These are phyloP conservation scores for Poecilia wingei DNA, from an alignment of 2,797 vertebrate genomes.

Conservation along the genomic window DNA sequence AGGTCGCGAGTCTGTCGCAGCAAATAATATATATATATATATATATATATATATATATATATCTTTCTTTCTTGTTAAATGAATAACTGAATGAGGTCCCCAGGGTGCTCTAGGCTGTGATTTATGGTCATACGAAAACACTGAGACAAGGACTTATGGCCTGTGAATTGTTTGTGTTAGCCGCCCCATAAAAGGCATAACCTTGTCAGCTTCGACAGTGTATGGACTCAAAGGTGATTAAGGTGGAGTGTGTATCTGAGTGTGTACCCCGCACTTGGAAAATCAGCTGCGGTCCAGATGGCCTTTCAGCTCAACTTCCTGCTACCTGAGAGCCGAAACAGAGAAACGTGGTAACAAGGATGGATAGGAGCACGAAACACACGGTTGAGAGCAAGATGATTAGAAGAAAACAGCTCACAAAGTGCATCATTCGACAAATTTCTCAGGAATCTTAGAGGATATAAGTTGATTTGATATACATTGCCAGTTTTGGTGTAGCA, in stretches of 20 bases:
- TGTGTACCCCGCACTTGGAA: constrained; percentile 53
- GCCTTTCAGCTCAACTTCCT: constrained; percentile 55
- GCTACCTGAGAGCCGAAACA: constrained; percentile 40
- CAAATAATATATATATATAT: background rate
- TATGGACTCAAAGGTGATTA: constrained; percentile 43
- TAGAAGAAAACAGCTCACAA: background rate
- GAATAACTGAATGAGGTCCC: constrained; percentile 74
- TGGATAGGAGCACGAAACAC: constrained; percentile 19
- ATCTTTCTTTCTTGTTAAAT: background rate
- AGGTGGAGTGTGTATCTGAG: constrained; percentile 48
- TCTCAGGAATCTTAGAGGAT: background rate
- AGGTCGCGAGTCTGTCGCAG: too few relatives aligned
- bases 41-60: background rate
- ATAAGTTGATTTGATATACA: background rate
- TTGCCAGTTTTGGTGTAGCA: background rate
- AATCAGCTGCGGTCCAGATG: constrained; percentile 93
- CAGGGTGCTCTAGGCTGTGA: constrained; percentile 76
- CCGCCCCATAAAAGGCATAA: constrained; percentile 81
- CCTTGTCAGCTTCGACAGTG: constrained; percentile 59
- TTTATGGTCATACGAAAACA: constrained; percentile 85
- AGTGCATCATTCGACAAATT: background rate
- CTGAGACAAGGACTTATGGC: constrained; percentile 85
- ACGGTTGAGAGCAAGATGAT: background rate
- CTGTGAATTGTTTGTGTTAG: constrained; percentile 86
- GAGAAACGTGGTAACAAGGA: constrained; percentile 38